A percentile compares a stretch with the other conserved stretches of the same genome.
These are phyloP conservation scores for Macrosoma leucophasiata DNA, from an alignment of 2,888 invertebrate species.

Conservation along the genomic window DNA sequence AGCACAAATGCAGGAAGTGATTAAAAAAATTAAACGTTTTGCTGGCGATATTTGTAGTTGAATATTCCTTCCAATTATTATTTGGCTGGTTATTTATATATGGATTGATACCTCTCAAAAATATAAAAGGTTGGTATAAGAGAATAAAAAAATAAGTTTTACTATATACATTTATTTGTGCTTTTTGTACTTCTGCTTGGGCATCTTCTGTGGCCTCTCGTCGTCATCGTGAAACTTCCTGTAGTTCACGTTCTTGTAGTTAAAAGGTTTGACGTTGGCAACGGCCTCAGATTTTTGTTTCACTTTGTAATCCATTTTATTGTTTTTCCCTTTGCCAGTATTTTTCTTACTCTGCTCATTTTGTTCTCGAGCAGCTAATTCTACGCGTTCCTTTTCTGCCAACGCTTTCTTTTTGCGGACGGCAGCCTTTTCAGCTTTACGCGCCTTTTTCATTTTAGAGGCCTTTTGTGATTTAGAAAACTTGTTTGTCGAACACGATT, in stretches of 20 bases:
- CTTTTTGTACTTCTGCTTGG: conserved; percentile 48
- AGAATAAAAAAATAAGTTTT: too few relatives aligned
- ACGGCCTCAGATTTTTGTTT: conserved; percentile 26
- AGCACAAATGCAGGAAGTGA: too few relatives aligned
- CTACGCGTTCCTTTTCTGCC: conserved; percentile 10
- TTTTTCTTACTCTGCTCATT: conserved; percentile 1
- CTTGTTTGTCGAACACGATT: conserved; percentile 15
- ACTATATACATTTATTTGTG: conserved; percentile 37
- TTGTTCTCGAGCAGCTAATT: too few relatives aligned
- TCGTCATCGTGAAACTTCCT: conserved; percentile 46
- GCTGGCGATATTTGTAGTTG: too few relatives aligned
- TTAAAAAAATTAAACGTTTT: too few relatives aligned
- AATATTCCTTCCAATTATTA: too few relatives aligned
- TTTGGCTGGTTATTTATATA: too few relatives aligned
- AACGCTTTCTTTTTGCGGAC: conserved; percentile 9
- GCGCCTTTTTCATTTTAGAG: conserved; percentile 1
- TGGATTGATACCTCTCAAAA: too few relatives aligned
- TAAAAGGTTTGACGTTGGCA: conserved; percentile 31
- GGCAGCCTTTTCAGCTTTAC: conserved; percentile 5
- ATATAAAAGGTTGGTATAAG: too few relatives aligned
- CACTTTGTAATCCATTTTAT: too few relatives aligned
- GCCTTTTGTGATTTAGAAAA: conserved; percentile 6
- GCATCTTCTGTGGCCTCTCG: conserved; percentile 41
- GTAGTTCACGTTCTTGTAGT: conserved; percentile 48
- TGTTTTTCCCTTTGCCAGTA: conserved; percentile 17